These are phyloP conservation scores for Cheilinus undulatus DNA, from an alignment of 2,113 vertebrate species.

Conservation along the genomic window DNA sequence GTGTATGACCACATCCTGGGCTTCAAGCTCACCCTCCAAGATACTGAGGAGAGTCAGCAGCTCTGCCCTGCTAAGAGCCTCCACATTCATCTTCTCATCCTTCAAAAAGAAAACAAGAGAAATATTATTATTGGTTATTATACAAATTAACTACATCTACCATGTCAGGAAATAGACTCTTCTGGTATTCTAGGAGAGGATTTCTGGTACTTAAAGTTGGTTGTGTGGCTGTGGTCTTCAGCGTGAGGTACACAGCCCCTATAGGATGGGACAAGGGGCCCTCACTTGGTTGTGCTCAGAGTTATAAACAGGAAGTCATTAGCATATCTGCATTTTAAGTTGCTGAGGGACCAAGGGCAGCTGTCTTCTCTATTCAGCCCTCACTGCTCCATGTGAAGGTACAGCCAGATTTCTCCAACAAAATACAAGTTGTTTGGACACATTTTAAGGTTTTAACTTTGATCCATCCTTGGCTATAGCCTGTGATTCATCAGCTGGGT, in stretches of 20 bases:
- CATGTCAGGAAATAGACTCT: not conserved
- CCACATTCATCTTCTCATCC: conserved; percentile 97
- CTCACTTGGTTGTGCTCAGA: conserved; percentile 48
- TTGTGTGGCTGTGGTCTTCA: conserved; percentile 4
- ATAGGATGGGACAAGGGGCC: conserved; percentile 37
- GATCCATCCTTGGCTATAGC: not conserved
- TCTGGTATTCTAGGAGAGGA: not conserved
- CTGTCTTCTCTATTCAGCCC: conserved; percentile 8
- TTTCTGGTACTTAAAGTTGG: not conserved
- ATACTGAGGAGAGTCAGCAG: conserved; percentile 96
- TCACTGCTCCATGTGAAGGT: not conserved
- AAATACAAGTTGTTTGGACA: not conserved
- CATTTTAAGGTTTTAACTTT: too few species aligned
- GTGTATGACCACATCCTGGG: conserved; percentile 96
- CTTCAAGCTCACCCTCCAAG: conserved; percentile 96
- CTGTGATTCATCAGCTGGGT: conserved; percentile 57
- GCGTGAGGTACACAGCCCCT: conserved; percentile 15
- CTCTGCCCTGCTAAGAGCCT: conserved; percentile 97
- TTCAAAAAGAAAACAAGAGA: conserved; percentile 37
- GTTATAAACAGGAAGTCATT: conserved; percentile 77
- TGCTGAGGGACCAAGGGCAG: conserved; percentile 34
- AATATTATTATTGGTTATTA: conserved; percentile 29
- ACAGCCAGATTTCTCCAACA: not conserved
- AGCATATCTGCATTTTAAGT: conserved; percentile 73
- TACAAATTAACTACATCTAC: not conserved